Evolutionary conservation across 2,888 invertebrate species (phyloP), one percentile per base, ranked within the genome.

Genomic region (Lumbricus terrestris): DNA sequence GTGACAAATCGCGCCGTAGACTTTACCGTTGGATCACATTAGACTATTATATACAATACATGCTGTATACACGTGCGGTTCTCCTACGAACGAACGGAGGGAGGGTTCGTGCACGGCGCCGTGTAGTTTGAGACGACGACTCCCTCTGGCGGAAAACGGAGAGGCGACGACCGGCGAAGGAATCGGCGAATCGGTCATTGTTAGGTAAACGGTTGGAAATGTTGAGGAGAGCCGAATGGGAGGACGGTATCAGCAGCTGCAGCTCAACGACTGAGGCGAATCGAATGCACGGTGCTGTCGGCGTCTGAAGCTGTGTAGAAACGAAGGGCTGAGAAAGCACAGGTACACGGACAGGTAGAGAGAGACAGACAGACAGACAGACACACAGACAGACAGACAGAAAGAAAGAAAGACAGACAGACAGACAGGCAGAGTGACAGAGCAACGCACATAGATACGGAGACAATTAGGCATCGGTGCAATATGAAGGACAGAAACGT

Each of bases 1-100:
- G 69, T 69, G 69, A 69, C 69, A 69, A 69, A 69, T 69, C 69
- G 69, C n/a, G 69, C 69, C 69, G 69, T 69, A 69, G 69, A 69
- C 69, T 69, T 69, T 69, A 69, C n/a, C 69, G 8, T n/a, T n/a
- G 29, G 69, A n/a, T 69, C 13, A 69, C 23, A 47, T 11, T 47
- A 18, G 18, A 18, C 20, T 16, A 18, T 47, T 47, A n/a, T 18
- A 47, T 47, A 82, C 82, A 33, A 34, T n/a, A 5, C 82, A 8
- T 82, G 33, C n/a, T n/a, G n/a, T n/a, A n/a, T 82, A 82, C 16
- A 82, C 33, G 82, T 40, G 40, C 40, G 13, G 40, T 40, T 40
- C 40, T 8, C 38, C 13, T n/a, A 38, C 15, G 18, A 16, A 83
- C 83, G 83, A 35, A 83, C 47, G 23, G 47, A 23, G 23, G n/a